Percentiles rank a stretch among this genome's conserved stretches.
Conservation (phyloP, 2,888 invertebrate species). For the Caenorhabditis wallacei region DNA sequence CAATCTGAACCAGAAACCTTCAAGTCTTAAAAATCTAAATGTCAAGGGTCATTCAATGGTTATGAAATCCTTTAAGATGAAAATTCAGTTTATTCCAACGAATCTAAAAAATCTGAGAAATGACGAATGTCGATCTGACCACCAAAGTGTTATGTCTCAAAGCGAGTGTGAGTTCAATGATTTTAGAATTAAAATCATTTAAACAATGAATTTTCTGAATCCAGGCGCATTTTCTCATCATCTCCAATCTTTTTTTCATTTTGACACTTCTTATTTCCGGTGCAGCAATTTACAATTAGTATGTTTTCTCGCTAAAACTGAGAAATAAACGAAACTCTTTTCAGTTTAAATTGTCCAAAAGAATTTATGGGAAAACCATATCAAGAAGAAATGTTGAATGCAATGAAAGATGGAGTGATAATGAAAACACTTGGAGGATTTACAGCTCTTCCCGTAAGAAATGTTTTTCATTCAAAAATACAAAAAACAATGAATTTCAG, state of each 20-base stretch:
- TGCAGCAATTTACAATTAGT: slow-evolving; percentile 12
- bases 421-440: slow-evolving; percentile 8
- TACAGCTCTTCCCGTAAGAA: neutral
- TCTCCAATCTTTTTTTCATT: slow-evolving; percentile 20
- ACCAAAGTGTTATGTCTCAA: slow-evolving; percentile 23
- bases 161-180: slow-evolving; percentile 3
- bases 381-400: neutral
- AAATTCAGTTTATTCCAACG: neutral
- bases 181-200: neutral
- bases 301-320: neutral
- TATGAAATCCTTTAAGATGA: too few species aligned
- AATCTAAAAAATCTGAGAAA: neutral
- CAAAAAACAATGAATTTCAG: neutral
- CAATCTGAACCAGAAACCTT: too few species aligned
- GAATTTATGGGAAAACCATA: neutral
- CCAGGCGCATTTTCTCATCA: slow-evolving; percentile 6
- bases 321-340: neutral
- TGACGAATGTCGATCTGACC: slow-evolving; percentile 12
- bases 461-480: neutral
- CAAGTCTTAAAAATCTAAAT: too few species aligned
- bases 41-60: too few species aligned
- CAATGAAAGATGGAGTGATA: slow-evolving; percentile 6
- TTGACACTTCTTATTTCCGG: neutral
- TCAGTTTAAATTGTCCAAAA: slow-evolving; percentile 1
- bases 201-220: neutral